These are phyloP conservation scores for Dendrocopos noguchii DNA, from an alignment of 2,113 vertebrate species.

Conservation along the genomic window DNA sequence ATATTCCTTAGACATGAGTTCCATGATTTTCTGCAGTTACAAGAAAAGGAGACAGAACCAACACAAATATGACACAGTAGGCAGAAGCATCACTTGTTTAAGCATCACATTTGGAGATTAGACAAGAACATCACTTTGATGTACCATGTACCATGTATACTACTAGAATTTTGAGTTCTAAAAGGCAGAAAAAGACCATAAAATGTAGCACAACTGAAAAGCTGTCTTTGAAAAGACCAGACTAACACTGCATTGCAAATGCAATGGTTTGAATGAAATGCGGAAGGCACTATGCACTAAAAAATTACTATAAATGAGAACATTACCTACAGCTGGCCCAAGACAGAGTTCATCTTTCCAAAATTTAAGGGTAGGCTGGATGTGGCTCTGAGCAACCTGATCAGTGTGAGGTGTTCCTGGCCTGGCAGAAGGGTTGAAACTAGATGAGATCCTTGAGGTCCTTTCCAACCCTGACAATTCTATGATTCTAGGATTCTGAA, in stretches of 20 bases:
- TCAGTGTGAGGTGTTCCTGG: too few species aligned
- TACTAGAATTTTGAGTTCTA: not conserved
- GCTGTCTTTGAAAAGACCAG: not conserved
- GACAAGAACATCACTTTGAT: slow-evolving; percentile 22
- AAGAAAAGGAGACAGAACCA: not conserved
- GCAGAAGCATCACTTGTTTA: not conserved
- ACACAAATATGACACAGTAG: not conserved
- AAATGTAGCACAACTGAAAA: not conserved
- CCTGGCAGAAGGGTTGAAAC: too few species aligned
- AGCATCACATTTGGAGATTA: not conserved
- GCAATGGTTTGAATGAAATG: not conserved
- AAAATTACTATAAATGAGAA: not conserved
- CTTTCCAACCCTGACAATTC: too few species aligned
- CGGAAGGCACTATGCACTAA: not conserved
- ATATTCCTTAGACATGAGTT: not conserved
- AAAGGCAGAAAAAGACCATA: not conserved
- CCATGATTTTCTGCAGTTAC: not conserved
- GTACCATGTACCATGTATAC: not conserved
- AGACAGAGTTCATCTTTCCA: not conserved
- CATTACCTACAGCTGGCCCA: not conserved
- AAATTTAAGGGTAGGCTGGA: not conserved
- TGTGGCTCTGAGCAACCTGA: too few species aligned
- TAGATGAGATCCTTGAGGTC: too few species aligned
- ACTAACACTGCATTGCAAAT: not conserved
- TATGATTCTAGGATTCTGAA: not conserved